Evolutionary conservation across 2,888 invertebrate genomes (phyloP), one percentile per base, ranked within the genome.

Genomic region (Nomada fucata): DNA sequence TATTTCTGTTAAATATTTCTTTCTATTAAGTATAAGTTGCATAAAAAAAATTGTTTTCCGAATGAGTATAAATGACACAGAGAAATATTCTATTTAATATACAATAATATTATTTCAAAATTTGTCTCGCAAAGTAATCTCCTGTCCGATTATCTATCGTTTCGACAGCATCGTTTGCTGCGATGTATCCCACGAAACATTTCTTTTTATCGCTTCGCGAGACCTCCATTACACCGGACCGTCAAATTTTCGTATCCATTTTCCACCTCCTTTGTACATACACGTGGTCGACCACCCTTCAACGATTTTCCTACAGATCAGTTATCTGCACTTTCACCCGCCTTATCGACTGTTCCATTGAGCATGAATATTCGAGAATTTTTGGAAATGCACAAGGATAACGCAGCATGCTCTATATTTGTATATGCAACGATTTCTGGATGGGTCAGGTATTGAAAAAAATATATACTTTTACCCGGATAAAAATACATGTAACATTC

Each of bases 221-320:
- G 36, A 67, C 53, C 36, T 67, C 67, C 67, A 67, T 67, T 67
- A 67, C 52, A 29, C 29, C 52, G 36, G 36, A 53, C 23, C 36
- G 67, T 67, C 53, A 53, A 53, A 67, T 53, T 67, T 53, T 23
- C 67, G 53, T 67, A 53, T 47, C 67, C 67, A 67, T 53, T 67
- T 67, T 20, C 53, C 36, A 15, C 36, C 36, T 67, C 36, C 36
- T 36, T 36, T 36, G 0, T 53, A 52, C 52, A n/a, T 67, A 36
- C 65, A 15, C 20, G 29, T 53, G 5, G 36, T 36, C 36, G 36
- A 9, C 53, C 20, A 10, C 67, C 11, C 53, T 53, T 23, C 20
- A 53, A 67, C 52, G 36, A 67, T 67, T 53, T 53, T 67, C 7
- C 20, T 11, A 36, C 36, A 53, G 36, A 15, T 53, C 53, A 5